Base-by-base conservation (phyloP, 2,888 invertebrate species). In the Acronicta aceris region DNA sequence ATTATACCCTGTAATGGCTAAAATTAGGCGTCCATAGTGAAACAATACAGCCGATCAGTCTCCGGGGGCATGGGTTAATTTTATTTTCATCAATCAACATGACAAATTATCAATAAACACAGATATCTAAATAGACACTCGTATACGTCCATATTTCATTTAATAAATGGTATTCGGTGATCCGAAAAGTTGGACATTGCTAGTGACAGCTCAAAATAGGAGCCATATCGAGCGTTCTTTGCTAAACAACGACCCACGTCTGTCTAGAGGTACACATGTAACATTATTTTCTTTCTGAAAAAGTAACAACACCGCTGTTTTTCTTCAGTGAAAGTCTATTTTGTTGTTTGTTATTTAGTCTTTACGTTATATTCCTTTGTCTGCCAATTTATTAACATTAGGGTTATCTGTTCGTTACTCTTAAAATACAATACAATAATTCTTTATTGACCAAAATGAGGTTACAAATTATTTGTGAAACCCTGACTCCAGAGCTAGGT, bases 201-300 rank as follows among this genome's bases (percentile, higher is more conserved):
- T 71, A 15, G 43, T 79, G 78, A 79, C 78, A 75, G 78, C 62
- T 72, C 65, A 61, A 65, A 71, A 68, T 65, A 62, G 56, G 13
- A 65, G 63, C 62, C 65, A 67, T 75, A 74, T 75, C 60, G 65
- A 67, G 54, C 54, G 59, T 60, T 65, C 58, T 65, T 58, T 59
- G 49, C 56, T 54, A 63, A 73, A 71, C 57, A 66, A 54, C 58
- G 52, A 71, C 75, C 75, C 70, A 61, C 59, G 73, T 78, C 77
- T 74, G 55, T 63, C 68, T 62, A 46, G 41, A 45, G 58, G 47
- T 66, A 15, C 13, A 15, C 30, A 52, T 59, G 60, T 63, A 55
- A 66, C 58, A 49, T 69, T 66, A 65, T 72, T 71, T 68, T 69
- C 76, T 60, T 57, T 59, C 43, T 56, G 55, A 51, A 68, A 64